A percentile compares a stretch with the other conserved stretches of the same genome.
phyloP scores from a whole-genome alignment of 2,113 vertebrate species.

The Serinus canaria region DNA sequence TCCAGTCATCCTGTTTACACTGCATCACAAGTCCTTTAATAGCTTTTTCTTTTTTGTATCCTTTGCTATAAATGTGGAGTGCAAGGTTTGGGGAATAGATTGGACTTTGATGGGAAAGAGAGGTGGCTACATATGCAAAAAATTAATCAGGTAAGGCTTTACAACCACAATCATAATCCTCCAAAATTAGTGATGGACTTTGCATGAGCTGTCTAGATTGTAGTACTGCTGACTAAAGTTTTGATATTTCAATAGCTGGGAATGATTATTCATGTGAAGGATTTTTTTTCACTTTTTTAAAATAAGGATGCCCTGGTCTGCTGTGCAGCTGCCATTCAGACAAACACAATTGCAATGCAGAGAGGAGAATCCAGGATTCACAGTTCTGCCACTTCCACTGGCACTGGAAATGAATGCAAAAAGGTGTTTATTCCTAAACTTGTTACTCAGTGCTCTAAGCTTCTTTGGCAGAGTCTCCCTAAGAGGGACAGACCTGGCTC shows the following conservation, averaged over 20 bases:
- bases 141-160: constrained; percentile 10
- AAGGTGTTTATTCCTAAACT: background rate
- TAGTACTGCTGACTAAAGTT: background rate
- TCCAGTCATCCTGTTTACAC: constrained; percentile 58
- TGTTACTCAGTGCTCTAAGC: background rate
- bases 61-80: constrained; percentile 33
- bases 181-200: background rate
- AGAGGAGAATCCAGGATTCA: background rate
- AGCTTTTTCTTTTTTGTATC: constrained; percentile 48
- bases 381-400: background rate
- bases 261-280: background rate
- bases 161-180: background rate
- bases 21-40: constrained; percentile 65
- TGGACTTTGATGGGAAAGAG: constrained; percentile 30
- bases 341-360: background rate
- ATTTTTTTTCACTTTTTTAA: background rate
- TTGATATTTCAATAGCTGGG: background rate
- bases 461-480: background rate
- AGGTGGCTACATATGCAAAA: background rate
- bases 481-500: background rate
- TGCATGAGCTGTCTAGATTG: background rate
- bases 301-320: background rate
- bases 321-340: background rate
- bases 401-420: background rate
- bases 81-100: constrained; percentile 13